These are phyloP conservation scores for Araneus ventricosus DNA, from an alignment of 1,140 invertebrate species.

Conservation along the genomic window DNA sequence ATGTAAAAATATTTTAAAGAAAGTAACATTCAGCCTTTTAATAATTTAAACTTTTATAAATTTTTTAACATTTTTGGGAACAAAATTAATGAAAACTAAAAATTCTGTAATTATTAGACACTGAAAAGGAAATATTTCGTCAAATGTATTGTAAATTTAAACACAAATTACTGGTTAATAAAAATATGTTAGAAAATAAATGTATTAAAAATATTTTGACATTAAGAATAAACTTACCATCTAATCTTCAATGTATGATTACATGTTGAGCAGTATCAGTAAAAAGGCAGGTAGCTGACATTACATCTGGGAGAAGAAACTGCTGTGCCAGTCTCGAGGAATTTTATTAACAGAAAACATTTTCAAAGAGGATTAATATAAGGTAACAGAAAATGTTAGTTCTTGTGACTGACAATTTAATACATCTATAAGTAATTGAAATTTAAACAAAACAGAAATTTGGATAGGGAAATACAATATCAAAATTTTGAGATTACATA, in stretches of 20 bases:
- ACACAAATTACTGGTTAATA: not conserved
- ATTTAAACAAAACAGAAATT: not conserved
- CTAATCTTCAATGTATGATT: not conserved
- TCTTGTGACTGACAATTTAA: not conserved
- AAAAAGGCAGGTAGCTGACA: slow-evolving; percentile 34
- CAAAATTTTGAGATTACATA: not conserved
- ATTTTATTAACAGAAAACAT: slow-evolving; percentile 27
- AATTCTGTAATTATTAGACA: not conserved
- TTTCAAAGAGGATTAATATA: slow-evolving; percentile 11
- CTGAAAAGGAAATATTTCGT: too few relatives aligned
- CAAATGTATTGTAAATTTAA: too few relatives aligned
- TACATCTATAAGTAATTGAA: not conserved
- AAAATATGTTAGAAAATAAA: not conserved
- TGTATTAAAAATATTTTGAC: too few relatives aligned
- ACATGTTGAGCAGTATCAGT: slow-evolving; percentile 49
- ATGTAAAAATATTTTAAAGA: too few relatives aligned
- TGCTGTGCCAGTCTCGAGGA: slow-evolving; percentile 36
- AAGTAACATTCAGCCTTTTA: not conserved
- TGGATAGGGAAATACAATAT: not conserved
- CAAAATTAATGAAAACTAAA: not conserved
- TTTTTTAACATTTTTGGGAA: not conserved
- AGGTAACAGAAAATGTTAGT: slow-evolving; percentile 1
- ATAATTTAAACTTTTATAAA: not conserved
- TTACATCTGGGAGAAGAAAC: slow-evolving; percentile 47
- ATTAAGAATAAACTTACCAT: slow-evolving; percentile 37